phyloP scores from a whole-genome alignment of 1,140 invertebrate species.

The Nebria ingens region DNA sequence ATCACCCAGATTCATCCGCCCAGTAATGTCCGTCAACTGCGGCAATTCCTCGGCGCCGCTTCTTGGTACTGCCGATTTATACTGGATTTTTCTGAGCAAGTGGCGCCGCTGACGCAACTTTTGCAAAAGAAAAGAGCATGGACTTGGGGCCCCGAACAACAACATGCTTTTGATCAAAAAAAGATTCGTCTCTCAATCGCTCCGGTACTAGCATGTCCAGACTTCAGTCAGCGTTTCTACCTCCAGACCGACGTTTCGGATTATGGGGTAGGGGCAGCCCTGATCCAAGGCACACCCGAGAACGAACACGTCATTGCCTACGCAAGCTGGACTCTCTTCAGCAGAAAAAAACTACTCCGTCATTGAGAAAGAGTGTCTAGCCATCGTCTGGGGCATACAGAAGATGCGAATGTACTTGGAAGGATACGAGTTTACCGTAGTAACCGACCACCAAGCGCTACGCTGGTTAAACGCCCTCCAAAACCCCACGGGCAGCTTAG shows the following conservation, averaged over 20 bases:
- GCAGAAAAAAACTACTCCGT: constrained; percentile 30
- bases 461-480: too few species aligned
- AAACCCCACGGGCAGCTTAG: too few species aligned
- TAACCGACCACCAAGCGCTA: too few species aligned
- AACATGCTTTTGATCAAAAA: constrained; percentile 10
- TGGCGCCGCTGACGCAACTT: constrained; percentile 20
- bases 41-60: constrained; percentile 36
- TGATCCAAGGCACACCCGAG: constrained; percentile 26
- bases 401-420: too few species aligned
- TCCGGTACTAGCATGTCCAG: constrained; percentile 19
- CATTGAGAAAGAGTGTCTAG: too few species aligned
- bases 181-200: constrained; percentile 14
- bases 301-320: constrained; percentile 36
- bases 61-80: constrained; percentile 30
- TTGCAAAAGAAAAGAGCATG: background rate
- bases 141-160: constrained; percentile 9
- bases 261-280: constrained; percentile 28
- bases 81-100: constrained; percentile 18
- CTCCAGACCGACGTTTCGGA: constrained; percentile 24
- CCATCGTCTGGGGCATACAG: too few species aligned
- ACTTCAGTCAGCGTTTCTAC: constrained; percentile 21
- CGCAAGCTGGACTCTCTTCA: constrained; percentile 27
- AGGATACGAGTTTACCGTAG: too few species aligned
- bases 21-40: too few species aligned
- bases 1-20: too few species aligned